Evolutionary conservation across 2,888 invertebrate species (phyloP), one percentile per base, ranked within the genome.

Genomic region (Petrolisthes manimaculis): DNA sequence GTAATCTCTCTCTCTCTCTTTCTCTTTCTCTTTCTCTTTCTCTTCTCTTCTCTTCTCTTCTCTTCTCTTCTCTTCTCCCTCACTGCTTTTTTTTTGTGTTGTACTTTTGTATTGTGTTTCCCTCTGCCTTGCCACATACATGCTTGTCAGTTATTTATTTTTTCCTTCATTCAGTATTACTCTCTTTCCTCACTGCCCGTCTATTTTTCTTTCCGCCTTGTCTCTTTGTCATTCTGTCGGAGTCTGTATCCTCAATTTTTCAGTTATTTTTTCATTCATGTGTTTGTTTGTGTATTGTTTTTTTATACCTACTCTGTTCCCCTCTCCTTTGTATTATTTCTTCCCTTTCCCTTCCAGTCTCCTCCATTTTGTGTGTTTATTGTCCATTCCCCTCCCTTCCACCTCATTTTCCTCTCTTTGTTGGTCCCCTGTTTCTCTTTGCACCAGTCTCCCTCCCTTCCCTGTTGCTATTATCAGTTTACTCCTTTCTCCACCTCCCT

Each of bases 301-400:
- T 37, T 37, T 37, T 37, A 37, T 37, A 37, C 37, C 37, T 37
- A 37, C 2, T 37, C 37, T 37, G 37, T 37, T 37, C 37, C 37
- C 37, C 37, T 4, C 77, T 77, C 4, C 55, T 18, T 53, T 24
- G 21, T 75, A 21, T 6, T 12, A 5, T 24, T 75, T 53, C 55
- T 14, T 75, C 14, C 18, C 24, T n/a, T n/a, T 51, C 37, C 21
- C 4, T n/a, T 12, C 54, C 37, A 5, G 0, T 12, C 37, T 55
- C 21, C 6, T 53, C 9, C 54, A 24, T 21, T 8, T 51, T 6
- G 37, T 24, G n/a, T n/a, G 5, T 12, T 67, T 56, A 56, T 9
- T 12, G 6, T 77, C 77, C 84, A 24, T 61, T 61, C 84, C n/a
- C 84, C 56, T 77, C 61, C 84, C 24, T 21, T 53, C 56, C 61